phyloP scores from a whole-genome alignment of 2,797 vertebrate species.

The Enteromius thamalakanensis region DNA sequence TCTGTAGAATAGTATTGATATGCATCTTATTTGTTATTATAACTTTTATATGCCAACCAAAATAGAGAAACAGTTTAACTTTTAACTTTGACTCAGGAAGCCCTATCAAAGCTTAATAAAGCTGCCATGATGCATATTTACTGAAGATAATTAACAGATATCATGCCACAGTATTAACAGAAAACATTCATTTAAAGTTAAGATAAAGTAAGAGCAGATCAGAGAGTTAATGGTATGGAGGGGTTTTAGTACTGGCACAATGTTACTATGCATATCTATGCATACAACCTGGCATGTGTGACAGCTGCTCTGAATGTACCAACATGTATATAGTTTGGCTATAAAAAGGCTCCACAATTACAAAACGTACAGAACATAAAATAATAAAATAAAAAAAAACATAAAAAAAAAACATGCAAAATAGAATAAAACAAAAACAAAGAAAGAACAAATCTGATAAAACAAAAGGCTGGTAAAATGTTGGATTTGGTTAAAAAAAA shows the following conservation, averaged over 20 bases:
- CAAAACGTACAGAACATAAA: neutral
- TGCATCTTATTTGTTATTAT: neutral
- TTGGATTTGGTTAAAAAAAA: neutral
- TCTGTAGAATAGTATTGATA: neutral
- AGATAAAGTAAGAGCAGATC: neutral
- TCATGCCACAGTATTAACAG: neutral
- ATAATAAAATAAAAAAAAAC: too few species aligned
- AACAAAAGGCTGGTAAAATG: neutral
- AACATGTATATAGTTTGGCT: neutral
- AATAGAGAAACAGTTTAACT: neutral
- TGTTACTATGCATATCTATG: neutral
- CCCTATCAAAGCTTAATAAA: neutral
- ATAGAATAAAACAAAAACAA: neutral
- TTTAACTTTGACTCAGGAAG: neutral
- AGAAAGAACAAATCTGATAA: neutral
- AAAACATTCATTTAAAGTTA: neutral
- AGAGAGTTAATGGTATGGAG: neutral
- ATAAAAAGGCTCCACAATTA: slow-evolving; percentile 9
- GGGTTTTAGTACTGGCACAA: slow-evolving; percentile 15
- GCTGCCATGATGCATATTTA: slow-evolving; percentile 7
- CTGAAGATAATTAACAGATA: neutral
- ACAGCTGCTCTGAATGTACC: slow-evolving; percentile 27
- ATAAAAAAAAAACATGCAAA: too few species aligned
- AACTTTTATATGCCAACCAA: neutral
- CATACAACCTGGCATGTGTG: neutral